Evolutionary conservation across 2,797 vertebrate species (phyloP).

Genomic region (Betta splendens): DNA sequence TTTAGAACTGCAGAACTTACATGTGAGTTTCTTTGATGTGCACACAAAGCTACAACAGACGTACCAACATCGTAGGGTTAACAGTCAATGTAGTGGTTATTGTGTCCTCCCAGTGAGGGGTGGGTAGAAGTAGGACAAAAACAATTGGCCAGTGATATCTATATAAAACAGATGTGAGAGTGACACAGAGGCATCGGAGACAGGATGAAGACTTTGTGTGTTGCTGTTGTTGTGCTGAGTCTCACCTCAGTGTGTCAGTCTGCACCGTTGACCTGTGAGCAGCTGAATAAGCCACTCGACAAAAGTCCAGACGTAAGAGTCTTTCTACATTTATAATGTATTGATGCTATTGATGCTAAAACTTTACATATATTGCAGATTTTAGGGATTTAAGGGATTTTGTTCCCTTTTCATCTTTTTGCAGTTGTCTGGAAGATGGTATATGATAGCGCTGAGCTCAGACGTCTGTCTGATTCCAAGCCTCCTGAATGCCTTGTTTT

Average conservation of each 20-base stretch:
- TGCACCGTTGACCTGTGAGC: conserved; percentile 46
- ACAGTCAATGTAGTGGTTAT: no score
- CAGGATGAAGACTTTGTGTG: conserved; percentile 49
- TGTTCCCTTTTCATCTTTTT: conserved; percentile 11
- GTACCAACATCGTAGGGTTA: no score
- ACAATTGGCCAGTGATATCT: conserved; percentile 27
- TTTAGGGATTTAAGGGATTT: no score
- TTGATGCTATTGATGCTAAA: no score
- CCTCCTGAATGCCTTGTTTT: rapidly evolving
- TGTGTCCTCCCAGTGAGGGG: conserved; percentile 2
- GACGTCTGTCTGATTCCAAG: rapidly evolving
- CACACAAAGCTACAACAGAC: no score
- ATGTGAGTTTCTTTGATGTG: no score
- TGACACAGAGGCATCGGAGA: background rate
- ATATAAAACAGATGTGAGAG: conserved; percentile 12
- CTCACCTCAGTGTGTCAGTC: conserved; percentile 40
- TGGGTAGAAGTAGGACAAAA: background rate
- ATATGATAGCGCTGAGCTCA: background rate
- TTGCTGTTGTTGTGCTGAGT: conserved; percentile 36
- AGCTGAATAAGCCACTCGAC: conserved; percentile 29
- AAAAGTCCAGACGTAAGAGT: background rate
- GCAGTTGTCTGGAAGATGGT: conserved; percentile 52
- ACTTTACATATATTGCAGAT: no score
- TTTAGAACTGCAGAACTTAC: no score
- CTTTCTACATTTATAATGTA: no score